Base-by-base conservation (phyloP, 2,888 invertebrate species). In the Hemicrepidius hirtus region DNA sequence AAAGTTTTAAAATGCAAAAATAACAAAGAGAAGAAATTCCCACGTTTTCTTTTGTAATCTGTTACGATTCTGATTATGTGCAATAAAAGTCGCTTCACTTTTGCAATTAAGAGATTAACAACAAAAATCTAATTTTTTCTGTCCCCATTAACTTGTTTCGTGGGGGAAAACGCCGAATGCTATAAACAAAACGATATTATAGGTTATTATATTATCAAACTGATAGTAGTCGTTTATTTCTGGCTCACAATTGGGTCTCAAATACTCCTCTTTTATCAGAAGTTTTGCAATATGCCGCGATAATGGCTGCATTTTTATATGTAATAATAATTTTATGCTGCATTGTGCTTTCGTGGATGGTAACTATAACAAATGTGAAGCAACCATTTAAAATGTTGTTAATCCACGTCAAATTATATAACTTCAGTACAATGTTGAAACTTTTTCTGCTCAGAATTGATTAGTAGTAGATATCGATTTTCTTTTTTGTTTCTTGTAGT, bases 311-410 rank as follows among this genome's bases (percentile, higher is more conserved):
- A 50, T 50, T 50, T 50, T 50, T 50, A 50, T 50, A 50, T 24
- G 50, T 50, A 50, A 50, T 50, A 24, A 50, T 24, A 24, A 50
- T 50, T 50, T 21, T 50, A 50, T 50, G 50, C 24, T 21, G 50
- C 50, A 50, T 50, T 50, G 50, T 50, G 50, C 50, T 50, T 24
- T 50, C 50, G 21, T 24, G 24, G 21, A 21, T 21, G 50, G 24
- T 50, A 50, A 50, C 50, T 50, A 50, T 5, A 50, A 50, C 24
- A 50, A 50, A 50, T 50, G n/a, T n/a, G 50, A 50, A 50, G 50
- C 50, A 50, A 50, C 50, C 24, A 12, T 50, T 50, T 50, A 50
- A 50, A 50, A 50, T 21, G 50, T 21, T 50, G 50, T 50, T 50
- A 50, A 50, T 50, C 50, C 50, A 50, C 50, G 50, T 50, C 50